Evolutionary conservation across 1,140 invertebrate species (phyloP).

Genomic region (Platyscapa corneri): DNA sequence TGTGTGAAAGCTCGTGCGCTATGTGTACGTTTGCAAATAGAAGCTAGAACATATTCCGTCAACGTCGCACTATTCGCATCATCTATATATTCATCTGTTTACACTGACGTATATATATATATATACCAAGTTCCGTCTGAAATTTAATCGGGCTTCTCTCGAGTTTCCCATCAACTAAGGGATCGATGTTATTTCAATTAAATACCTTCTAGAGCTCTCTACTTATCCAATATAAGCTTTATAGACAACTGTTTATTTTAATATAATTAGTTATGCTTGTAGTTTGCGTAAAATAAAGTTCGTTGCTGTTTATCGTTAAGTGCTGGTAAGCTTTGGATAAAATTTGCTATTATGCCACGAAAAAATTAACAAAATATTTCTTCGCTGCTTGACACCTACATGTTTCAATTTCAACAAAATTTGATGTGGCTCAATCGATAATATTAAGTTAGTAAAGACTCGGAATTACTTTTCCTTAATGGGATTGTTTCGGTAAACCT

Average conservation of each 20-base stretch:
- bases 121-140: neutral
- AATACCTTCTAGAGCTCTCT: neutral
- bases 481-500: no score
- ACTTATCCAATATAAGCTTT: neutral
- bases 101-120: neutral
- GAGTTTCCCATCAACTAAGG: neutral
- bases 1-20: neutral
- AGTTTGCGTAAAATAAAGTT: neutral
- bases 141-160: neutral
- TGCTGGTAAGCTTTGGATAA: no score
- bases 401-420: no score
- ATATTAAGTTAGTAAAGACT: no score
- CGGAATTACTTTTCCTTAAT: no score
- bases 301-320: neutral
- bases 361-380: no score
- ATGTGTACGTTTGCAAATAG: neutral
- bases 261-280: neutral
- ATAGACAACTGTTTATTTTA: neutral
- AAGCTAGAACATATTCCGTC: neutral
- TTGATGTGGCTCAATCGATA: no score
- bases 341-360: no score
- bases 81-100: neutral
- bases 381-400: no score
- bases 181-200: neutral
- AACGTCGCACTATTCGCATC: neutral